Conservation (phyloP, 2,113 vertebrate species). For the Urocitellus parryii region DNA sequence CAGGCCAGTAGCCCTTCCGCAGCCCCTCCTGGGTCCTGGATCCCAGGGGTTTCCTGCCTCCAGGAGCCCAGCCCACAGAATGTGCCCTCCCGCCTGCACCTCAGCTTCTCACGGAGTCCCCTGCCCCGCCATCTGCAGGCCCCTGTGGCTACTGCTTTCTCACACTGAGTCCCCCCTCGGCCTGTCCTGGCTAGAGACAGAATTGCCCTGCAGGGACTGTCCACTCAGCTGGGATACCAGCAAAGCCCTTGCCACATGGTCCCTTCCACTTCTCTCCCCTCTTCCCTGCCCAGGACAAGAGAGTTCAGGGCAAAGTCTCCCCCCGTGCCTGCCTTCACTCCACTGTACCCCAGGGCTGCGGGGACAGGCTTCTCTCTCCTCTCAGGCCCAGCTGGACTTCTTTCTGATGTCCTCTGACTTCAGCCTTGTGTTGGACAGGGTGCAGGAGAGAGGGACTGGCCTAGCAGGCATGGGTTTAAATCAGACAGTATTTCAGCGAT, state of each 20-base stretch:
- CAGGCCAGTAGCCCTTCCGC: not conserved
- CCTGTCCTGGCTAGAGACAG: not conserved
- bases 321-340: no score
- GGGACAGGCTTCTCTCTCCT: no score
- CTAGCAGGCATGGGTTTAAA: not conserved
- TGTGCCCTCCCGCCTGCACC: not conserved
- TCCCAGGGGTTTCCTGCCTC: not conserved
- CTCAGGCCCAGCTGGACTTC: no score
- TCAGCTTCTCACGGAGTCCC: not conserved
- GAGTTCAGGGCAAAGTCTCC: no score
- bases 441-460: not conserved
- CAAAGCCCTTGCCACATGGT: not conserved
- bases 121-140: accelerated
- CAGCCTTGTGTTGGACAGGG: not conserved
- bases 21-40: accelerated
- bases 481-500: not conserved
- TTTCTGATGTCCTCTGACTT: not conserved
- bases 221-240: accelerated
- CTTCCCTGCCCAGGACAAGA: no score
- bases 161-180: not conserved
- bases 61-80: not conserved
- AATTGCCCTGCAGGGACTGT: not conserved
- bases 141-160: not conserved
- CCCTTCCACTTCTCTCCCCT: not conserved
- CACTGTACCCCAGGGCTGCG: no score